Conservation (phyloP, 2,888 invertebrate species). For the Volucella inanis region DNA sequence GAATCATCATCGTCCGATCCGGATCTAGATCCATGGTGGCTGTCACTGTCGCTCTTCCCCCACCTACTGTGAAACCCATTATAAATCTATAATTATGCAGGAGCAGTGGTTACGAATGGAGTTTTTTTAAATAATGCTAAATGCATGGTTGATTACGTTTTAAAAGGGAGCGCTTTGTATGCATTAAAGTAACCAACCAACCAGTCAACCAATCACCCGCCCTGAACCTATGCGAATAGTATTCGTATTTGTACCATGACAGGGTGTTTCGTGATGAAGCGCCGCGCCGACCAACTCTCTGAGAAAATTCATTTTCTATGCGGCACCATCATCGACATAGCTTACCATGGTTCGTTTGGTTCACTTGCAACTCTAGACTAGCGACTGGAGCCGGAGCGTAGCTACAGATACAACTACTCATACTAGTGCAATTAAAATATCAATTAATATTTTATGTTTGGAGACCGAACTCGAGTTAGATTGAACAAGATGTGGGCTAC, state of each 20-base stretch:
- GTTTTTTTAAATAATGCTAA: constrained; percentile 66
- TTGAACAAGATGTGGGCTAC: constrained; percentile 26
- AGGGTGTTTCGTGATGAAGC: constrained; percentile 37
- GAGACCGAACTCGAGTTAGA: constrained; percentile 28
- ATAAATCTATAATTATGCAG: constrained; percentile 74
- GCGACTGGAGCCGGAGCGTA: constrained; percentile 13
- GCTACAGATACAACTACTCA: constrained; percentile 41
- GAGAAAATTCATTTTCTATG: constrained; percentile 69
- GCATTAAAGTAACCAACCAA: constrained; percentile 59
- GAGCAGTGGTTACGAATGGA: constrained; percentile 62
- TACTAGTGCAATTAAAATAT: constrained; percentile 71
- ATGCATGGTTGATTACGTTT: constrained; percentile 75
- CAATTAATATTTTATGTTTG: constrained; percentile 74
- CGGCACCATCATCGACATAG: constrained; percentile 29
- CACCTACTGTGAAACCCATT: constrained; percentile 58
- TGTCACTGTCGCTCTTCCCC: not conserved
- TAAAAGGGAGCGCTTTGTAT: constrained; percentile 64
- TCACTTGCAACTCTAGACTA: constrained; percentile 32
- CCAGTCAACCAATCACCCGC: constrained; percentile 4
- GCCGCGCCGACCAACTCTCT: not conserved
- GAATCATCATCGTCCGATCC: constrained; percentile 47
- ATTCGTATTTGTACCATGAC: not conserved
- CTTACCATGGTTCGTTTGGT: constrained; percentile 61
- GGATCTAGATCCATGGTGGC: constrained; percentile 1
- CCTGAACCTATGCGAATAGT: constrained; percentile 38